These are phyloP conservation scores for Resseliella maxima DNA, from an alignment of 2,888 invertebrate species.

Conservation along the genomic window DNA sequence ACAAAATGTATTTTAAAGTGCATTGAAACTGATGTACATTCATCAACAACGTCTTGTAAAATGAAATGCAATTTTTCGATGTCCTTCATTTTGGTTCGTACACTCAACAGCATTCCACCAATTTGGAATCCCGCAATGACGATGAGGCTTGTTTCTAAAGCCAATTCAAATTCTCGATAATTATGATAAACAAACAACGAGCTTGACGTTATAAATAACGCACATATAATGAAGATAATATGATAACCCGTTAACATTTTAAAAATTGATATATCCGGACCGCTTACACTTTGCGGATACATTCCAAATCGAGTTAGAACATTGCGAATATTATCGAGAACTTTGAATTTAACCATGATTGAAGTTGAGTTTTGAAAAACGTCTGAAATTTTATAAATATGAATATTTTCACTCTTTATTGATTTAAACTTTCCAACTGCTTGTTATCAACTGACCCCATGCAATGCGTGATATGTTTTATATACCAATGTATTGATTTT, in stretches of 20 bases:
- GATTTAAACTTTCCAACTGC: too few relatives aligned
- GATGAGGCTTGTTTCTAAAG: background rate
- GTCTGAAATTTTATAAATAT: too few relatives aligned
- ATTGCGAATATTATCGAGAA: background rate
- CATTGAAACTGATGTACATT: too few relatives aligned
- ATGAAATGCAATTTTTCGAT: background rate
- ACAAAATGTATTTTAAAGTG: background rate
- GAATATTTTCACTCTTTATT: too few relatives aligned
- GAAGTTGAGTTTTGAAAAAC: background rate
- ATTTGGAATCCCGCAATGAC: background rate
- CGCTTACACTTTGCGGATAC: background rate
- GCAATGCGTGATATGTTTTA: too few relatives aligned
- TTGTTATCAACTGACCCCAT: too few relatives aligned
- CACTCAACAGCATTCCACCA: background rate
- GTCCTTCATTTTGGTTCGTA: background rate
- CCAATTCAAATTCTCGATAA: background rate
- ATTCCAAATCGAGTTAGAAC: background rate
- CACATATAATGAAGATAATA: background rate
- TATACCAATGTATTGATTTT: too few relatives aligned
- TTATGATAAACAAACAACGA: background rate
- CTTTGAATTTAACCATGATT: background rate
- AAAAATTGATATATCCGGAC: background rate
- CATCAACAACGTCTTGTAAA: background rate
- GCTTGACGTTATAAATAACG: background rate
- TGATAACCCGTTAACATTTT: background rate